Evolutionary conservation across 2,888 invertebrate species (phyloP).

Genomic region (Zootermopsis nevadensis): DNA sequence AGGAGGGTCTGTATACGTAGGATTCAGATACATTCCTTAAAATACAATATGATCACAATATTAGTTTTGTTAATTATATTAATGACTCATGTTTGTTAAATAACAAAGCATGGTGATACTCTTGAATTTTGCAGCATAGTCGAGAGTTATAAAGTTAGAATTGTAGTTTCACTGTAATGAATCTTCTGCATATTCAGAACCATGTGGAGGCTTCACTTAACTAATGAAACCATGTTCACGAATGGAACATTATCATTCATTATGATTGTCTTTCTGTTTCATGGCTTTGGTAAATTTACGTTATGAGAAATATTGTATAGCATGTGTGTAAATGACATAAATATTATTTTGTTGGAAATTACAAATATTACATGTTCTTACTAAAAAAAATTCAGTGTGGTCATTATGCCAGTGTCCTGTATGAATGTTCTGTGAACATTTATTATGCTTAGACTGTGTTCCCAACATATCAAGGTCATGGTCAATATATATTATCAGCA

Average conservation of each 20-base stretch:
- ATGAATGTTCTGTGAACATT: conserved; percentile 30
- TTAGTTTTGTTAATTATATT: conserved; percentile 41
- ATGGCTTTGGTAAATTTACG: not conserved
- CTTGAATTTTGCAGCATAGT: not conserved
- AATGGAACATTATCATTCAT: not conserved
- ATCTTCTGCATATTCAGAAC: not conserved
- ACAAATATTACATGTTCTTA: conserved; percentile 9
- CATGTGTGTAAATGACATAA: not conserved
- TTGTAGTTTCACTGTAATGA: not conserved
- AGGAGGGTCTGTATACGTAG: conserved; percentile 40
- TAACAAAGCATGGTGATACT: conserved; percentile 31
- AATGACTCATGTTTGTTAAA: conserved; percentile 31
- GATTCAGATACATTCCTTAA: conserved; percentile 44
- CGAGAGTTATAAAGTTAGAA: not conserved
- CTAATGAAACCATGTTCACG: too few species aligned
- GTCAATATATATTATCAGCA: not conserved
- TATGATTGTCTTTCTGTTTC: not conserved
- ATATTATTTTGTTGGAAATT: conserved; percentile 2
- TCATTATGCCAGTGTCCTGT: conserved; percentile 31
- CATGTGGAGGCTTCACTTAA: not conserved
- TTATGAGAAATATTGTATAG: conserved; percentile 6
- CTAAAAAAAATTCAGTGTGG: conserved; percentile 21
- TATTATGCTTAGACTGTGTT: conserved; percentile 7
- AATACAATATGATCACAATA: conserved; percentile 42
- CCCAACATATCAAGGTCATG: conserved; percentile 1